These are phyloP conservation scores for Ammodytes marinus DNA, from an alignment of 2,113 vertebrate genomes.

Conservation along the genomic window DNA sequence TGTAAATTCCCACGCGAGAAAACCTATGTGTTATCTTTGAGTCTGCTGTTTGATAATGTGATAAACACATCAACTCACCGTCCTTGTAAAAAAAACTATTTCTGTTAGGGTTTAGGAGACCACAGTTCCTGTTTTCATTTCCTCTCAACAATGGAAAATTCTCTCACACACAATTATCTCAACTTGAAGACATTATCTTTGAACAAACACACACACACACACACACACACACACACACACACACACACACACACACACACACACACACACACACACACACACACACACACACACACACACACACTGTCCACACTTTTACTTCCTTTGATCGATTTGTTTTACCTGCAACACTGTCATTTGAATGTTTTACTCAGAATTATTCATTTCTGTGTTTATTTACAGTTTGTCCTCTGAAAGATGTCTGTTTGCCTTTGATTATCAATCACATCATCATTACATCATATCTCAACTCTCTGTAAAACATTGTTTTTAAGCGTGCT, in stretches of 20 bases:
- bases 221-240: too few relatives aligned
- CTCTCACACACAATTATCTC: not conserved
- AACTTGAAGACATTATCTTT: not conserved
- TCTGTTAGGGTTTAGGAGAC: conserved; percentile 13
- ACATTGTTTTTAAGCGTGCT: not conserved
- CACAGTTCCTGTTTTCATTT: conserved; percentile 1
- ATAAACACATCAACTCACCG: not conserved
- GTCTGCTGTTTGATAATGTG: not conserved
- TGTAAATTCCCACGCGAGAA: not conserved
- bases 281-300: too few relatives aligned
- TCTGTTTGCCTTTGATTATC: not conserved
- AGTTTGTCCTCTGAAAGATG: not conserved
- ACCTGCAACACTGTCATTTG: too few relatives aligned
- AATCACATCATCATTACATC: not conserved
- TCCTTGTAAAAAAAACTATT: conserved; percentile 2
- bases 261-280: too few relatives aligned
- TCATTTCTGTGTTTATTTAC: not conserved
- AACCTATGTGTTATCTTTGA: not conserved
- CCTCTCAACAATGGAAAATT: not conserved
- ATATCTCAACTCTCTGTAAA: not conserved
- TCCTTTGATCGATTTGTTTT: not conserved
- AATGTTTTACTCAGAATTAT: not conserved
- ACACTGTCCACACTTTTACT: too few relatives aligned
- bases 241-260: too few relatives aligned
- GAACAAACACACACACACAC: too few relatives aligned